Evolutionary conservation across 2,888 invertebrate genomes (phyloP).

Genomic region (Coleophora deauratella): DNA sequence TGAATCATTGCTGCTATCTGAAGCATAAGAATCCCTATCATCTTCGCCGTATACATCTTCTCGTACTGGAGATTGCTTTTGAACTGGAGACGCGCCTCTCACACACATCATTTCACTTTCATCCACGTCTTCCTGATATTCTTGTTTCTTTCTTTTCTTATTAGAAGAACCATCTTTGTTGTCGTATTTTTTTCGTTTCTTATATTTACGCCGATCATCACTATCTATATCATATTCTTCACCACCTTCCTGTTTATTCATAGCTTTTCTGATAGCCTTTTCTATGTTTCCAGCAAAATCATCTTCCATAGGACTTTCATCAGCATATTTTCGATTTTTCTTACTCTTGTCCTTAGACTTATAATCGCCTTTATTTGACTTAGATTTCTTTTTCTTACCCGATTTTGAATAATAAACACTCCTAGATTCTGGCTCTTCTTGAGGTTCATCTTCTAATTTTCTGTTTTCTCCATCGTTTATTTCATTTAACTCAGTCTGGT

Average conservation of each 20-base stretch:
- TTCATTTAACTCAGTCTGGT: conserved; percentile 22
- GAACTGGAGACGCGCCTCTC: conserved; percentile 82
- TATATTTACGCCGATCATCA: conserved; percentile 68
- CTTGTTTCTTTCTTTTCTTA: conserved; percentile 74
- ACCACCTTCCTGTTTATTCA: conserved; percentile 78
- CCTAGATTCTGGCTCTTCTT: conserved; percentile 36
- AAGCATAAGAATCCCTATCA: conserved; percentile 68
- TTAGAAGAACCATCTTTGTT: conserved; percentile 68
- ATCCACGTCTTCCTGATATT: conserved; percentile 76
- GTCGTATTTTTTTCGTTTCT: conserved; percentile 74
- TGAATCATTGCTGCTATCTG: conserved; percentile 72
- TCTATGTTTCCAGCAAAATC: conserved; percentile 87
- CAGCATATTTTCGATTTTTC: conserved; percentile 59
- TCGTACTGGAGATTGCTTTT: conserved; percentile 35
- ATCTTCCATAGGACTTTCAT: conserved; percentile 66
- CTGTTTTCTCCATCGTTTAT: conserved; percentile 29
- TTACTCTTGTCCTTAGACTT: conserved; percentile 67
- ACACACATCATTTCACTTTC: conserved; percentile 88
- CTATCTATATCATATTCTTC: conserved; percentile 57
- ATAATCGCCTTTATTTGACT: conserved; percentile 61
- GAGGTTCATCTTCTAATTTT: conserved; percentile 17
- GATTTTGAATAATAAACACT: conserved; percentile 52
- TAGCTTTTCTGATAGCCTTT: conserved; percentile 82
- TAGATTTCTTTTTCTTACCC: conserved; percentile 70
- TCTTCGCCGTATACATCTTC: conserved; percentile 60